A percentile compares a stretch with the other conserved stretches of the same genome.
These are phyloP conservation scores for Perdita meconis DNA, from an alignment of 2,888 invertebrate species.

Conservation along the genomic window DNA sequence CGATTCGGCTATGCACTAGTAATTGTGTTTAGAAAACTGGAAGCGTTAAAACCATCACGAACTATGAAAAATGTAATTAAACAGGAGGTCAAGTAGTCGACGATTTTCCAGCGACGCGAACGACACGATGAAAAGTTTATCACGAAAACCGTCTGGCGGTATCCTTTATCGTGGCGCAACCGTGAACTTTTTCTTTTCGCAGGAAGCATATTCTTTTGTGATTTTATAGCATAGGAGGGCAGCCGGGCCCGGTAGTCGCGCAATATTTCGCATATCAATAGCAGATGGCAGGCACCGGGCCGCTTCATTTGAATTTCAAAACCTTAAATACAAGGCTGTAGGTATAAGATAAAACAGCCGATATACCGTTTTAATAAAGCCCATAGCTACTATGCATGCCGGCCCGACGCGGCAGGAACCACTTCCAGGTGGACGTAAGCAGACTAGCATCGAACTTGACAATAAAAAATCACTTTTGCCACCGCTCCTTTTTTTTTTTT, in stretches of 20 bases:
- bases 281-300: slow-evolving; percentile 73
- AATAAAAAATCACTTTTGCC: slow-evolving; percentile 67
- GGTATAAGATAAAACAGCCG: slow-evolving; percentile 78
- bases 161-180: slow-evolving; percentile 35
- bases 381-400: slow-evolving; percentile 59
- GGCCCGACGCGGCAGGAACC: slow-evolving; percentile 54
- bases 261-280: slow-evolving; percentile 80
- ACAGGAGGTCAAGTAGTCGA: background rate
- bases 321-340: slow-evolving; percentile 78
- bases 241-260: slow-evolving; percentile 60
- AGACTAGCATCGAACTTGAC: slow-evolving; percentile 65
- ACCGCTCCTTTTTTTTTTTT: background rate
- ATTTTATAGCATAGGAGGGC: slow-evolving; percentile 66
- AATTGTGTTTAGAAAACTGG: too few species aligned
- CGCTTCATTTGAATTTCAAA: slow-evolving; percentile 80
- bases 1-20: too few species aligned
- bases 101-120: background rate
- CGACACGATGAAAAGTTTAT: background rate
- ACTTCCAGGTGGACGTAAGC: slow-evolving; percentile 67
- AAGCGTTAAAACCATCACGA: too few species aligned
- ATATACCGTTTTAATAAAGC: slow-evolving; percentile 80
- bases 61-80: too few species aligned
- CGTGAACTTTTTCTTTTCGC: slow-evolving; percentile 48
- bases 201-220: slow-evolving; percentile 67
- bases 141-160: slow-evolving; percentile 24